These are phyloP conservation scores for Cottus gobio DNA, from an alignment of 2,113 vertebrate genomes.

Conservation along the genomic window DNA sequence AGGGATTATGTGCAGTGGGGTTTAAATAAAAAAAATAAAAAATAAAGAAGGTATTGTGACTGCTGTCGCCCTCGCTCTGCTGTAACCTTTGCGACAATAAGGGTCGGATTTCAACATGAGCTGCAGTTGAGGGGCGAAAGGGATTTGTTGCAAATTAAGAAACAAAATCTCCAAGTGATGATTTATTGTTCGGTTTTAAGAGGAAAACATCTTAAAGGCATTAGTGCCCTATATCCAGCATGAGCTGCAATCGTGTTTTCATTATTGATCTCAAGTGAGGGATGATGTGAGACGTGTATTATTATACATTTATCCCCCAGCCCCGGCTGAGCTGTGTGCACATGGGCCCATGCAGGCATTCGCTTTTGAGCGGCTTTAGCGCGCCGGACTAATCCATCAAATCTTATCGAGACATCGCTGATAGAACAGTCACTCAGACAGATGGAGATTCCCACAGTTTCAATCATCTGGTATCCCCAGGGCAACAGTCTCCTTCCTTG, in stretches of 20 bases:
- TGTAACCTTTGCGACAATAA: slow-evolving; percentile 50
- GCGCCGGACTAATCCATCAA: not conserved
- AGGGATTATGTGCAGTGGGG: slow-evolving; percentile 6
- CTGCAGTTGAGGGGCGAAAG: not conserved
- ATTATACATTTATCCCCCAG: not conserved
- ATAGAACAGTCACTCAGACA: not conserved
- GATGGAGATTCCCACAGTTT: not conserved
- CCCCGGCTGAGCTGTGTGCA: not conserved
- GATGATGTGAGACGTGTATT: slow-evolving; percentile 5
- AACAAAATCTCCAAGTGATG: not conserved
- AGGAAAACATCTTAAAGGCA: slow-evolving; percentile 7
- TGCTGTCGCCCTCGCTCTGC: slow-evolving; percentile 16
- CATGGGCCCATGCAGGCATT: not conserved
- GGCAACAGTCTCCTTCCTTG: not conserved
- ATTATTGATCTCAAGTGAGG: slow-evolving; percentile 35
- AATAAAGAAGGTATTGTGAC: slow-evolving; percentile 11
- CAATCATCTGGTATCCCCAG: slow-evolving; percentile 5
- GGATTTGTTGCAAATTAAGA: not conserved
- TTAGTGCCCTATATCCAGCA: not conserved
- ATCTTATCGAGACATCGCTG: not conserved
- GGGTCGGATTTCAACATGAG: slow-evolving; percentile 41
- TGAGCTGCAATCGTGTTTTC: not conserved
- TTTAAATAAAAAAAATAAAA: slow-evolving; percentile 1
- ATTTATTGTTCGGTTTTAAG: not conserved
- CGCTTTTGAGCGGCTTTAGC: not conserved